phyloP scores from a whole-genome alignment of 1,140 invertebrate genomes.

The Mylabris phalerata region DNA sequence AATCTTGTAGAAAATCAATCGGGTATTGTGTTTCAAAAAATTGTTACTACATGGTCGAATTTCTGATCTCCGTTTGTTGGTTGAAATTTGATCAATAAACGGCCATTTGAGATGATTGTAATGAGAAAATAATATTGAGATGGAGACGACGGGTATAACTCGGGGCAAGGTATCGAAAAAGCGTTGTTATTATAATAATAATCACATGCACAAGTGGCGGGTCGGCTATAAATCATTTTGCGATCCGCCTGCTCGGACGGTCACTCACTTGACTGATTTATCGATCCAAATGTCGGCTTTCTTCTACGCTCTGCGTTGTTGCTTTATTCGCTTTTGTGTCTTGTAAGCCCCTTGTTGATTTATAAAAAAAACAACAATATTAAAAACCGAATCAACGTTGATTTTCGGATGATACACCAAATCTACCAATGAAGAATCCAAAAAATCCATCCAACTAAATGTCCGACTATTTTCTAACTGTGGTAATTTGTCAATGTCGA shows the following conservation, averaged over 20 bases:
- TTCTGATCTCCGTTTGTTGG: not conserved
- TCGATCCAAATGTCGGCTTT: constrained; percentile 36
- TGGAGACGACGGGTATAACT: constrained; percentile 18
- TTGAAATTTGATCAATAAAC: not conserved
- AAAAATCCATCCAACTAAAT: constrained; percentile 11
- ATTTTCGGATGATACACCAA: too few relatives aligned
- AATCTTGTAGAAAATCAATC: constrained; percentile 15
- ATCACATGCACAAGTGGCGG: constrained; percentile 40
- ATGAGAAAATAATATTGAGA: constrained; percentile 3
- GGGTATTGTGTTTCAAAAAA: constrained; percentile 4
- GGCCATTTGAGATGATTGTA: too few relatives aligned
- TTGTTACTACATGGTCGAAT: constrained; percentile 1
- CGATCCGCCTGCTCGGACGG: constrained; percentile 35
- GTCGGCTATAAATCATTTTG: constrained; percentile 37
- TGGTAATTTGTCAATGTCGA: constrained; percentile 32
- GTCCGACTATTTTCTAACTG: constrained; percentile 32
- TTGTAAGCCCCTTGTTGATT: not conserved
- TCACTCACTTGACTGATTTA: constrained; percentile 41
- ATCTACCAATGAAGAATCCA: too few relatives aligned
- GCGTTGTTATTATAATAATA: constrained; percentile 40
- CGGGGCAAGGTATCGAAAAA: constrained; percentile 31
- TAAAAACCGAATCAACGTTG: too few relatives aligned
- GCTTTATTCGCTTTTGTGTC: constrained; percentile 14
- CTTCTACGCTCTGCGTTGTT: constrained; percentile 14
- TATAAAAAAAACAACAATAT: not conserved